A percentile compares a stretch with the other conserved stretches of the same genome.
Conservation (phyloP, 2,113 vertebrate genomes). For the Maccullochella peelii region DNA sequence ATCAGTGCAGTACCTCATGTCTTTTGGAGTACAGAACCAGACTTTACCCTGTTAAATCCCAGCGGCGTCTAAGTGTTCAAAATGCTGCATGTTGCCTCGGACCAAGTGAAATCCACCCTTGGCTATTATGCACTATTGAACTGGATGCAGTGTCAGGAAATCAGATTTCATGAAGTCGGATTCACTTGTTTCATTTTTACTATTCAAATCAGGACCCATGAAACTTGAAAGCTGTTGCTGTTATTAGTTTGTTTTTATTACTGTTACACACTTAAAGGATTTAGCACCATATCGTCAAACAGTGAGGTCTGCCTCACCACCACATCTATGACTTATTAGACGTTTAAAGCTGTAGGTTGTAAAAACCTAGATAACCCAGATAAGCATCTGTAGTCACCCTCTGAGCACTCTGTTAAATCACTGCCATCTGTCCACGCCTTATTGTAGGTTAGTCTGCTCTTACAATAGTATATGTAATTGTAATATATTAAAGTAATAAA, state of each 20-base stretch:
- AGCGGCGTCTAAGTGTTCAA: background rate
- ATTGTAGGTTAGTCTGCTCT: no score
- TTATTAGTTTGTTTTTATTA: background rate
- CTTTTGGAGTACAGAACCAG: background rate
- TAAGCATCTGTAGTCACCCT: background rate
- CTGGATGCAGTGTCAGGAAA: slow-evolving; percentile 17
- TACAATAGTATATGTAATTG: no score
- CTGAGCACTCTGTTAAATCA: no score
- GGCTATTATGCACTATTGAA: slow-evolving; percentile 13
- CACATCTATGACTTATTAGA: background rate
- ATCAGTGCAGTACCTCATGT: background rate
- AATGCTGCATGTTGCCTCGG: background rate
- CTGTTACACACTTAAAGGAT: background rate
- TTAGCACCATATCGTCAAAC: background rate
- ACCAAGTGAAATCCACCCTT: background rate
- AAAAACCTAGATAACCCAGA: background rate
- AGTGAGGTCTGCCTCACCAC: background rate
- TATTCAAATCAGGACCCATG: slow-evolving; percentile 9
- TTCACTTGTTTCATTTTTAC: slow-evolving; percentile 12
- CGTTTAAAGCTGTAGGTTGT: background rate
- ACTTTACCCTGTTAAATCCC: background rate
- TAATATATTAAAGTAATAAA: no score
- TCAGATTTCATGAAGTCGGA: slow-evolving; percentile 10
- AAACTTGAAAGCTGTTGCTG: slow-evolving; percentile 8
- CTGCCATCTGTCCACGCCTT: no score